Conservation (phyloP, 2,888 invertebrate species). For the Deilephila elpenor region DNA sequence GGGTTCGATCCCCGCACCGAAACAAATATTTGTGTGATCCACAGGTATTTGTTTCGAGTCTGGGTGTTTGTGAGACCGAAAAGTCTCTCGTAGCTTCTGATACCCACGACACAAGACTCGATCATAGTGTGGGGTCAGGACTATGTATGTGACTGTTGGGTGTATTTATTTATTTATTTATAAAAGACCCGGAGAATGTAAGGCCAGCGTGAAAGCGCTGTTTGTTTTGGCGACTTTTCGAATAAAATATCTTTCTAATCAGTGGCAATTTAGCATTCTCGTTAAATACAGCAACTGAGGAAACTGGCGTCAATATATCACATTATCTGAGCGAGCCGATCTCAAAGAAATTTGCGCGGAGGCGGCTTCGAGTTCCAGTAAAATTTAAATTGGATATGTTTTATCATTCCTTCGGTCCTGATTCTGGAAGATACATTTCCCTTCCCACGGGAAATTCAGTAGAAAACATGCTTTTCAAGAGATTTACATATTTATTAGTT, state of each 20-base stretch:
- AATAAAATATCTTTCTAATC: not conserved
- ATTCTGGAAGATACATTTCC: not conserved
- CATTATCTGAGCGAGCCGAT: slow-evolving; percentile 3
- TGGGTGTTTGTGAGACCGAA: no score
- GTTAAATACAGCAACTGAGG: not conserved
- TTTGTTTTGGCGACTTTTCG: not conserved
- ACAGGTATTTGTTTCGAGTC: no score
- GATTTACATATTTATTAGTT: not conserved
- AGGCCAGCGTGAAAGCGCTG: no score
- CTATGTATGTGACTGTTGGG: no score
- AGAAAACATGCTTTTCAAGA: not conserved
- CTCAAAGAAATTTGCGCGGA: not conserved
- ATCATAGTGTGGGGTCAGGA: no score
- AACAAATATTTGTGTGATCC: no score
- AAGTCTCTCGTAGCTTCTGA: no score
- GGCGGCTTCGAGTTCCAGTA: not conserved
- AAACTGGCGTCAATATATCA: not conserved
- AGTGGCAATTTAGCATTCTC: not conserved
- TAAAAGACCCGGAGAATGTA: not conserved
- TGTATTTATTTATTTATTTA: no score
- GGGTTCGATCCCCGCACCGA: no score
- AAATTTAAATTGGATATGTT: slow-evolving; percentile 25
- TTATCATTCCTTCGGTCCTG: slow-evolving; percentile 6
- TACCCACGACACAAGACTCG: no score
- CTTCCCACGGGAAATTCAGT: not conserved